Percentiles rank a stretch among this genome's conserved stretches.
These are phyloP conservation scores for Macroglossus sobrinus DNA, from an alignment of 2,113 vertebrate species.

Conservation along the genomic window DNA sequence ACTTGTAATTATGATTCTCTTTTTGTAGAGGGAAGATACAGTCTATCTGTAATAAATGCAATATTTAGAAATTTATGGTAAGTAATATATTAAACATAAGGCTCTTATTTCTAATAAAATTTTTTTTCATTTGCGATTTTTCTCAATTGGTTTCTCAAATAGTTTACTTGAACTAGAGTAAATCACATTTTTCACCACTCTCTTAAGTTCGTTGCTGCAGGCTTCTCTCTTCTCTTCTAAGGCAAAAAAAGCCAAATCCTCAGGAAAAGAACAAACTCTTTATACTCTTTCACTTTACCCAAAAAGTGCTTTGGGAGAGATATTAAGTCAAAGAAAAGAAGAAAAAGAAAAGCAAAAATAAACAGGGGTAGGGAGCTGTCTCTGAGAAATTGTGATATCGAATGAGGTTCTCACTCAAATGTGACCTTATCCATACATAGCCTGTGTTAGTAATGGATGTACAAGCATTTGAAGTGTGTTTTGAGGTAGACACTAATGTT, in stretches of 20 bases:
- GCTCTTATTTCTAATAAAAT: background rate
- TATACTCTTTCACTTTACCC: background rate
- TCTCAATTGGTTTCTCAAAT: background rate
- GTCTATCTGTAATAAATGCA: background rate
- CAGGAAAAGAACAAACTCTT: background rate
- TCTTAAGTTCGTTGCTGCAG: background rate
- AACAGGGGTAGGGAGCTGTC: background rate
- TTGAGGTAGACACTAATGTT: background rate
- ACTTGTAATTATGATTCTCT: background rate
- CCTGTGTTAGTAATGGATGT: background rate
- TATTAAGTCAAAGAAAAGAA: background rate
- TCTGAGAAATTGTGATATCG: background rate
- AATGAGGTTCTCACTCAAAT: background rate
- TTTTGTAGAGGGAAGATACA: background rate
- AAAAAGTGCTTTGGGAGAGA: background rate
- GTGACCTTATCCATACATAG: background rate
- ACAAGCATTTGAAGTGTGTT: background rate
- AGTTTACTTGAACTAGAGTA: background rate
- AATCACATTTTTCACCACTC: background rate
- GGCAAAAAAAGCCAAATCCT: background rate
- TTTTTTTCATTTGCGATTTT: background rate
- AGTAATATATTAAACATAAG: background rate
- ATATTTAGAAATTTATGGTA: background rate
- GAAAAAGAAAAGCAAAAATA: background rate
- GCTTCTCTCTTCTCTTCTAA: fast-evolving